These are phyloP conservation scores for Hyposoter didymator DNA, from an alignment of 2,888 invertebrate genomes.

Conservation along the genomic window DNA sequence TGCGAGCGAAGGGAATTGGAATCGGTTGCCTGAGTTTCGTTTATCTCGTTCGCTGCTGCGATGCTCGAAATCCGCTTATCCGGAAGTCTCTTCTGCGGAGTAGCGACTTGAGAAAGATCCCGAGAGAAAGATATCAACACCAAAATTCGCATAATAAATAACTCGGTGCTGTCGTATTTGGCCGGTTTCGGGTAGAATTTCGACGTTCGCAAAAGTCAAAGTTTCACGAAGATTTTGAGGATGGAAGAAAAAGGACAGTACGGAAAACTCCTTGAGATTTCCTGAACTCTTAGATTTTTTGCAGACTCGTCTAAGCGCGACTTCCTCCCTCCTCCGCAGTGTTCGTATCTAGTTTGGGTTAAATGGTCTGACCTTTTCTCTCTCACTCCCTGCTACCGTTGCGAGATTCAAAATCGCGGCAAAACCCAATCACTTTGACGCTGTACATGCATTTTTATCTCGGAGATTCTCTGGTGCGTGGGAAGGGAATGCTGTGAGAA, in stretches of 20 bases:
- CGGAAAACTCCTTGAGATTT: constrained; percentile 8
- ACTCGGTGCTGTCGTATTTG: constrained; percentile 7
- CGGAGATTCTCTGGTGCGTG: constrained; percentile 18
- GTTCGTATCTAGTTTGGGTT: constrained; percentile 21
- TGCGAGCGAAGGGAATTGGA: not conserved
- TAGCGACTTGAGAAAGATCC: constrained; percentile 34
- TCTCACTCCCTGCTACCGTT: constrained; percentile 32
- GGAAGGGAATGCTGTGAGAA: constrained; percentile 28
- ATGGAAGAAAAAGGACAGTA: not conserved
- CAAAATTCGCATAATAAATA: constrained; percentile 42
- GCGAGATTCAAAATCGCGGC: constrained; percentile 34
- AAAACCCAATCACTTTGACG: constrained; percentile 47
- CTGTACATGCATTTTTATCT: constrained; percentile 58
- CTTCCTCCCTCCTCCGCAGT: constrained; percentile 14
- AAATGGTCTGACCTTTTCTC: constrained; percentile 39
- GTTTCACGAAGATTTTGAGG: constrained; percentile 27
- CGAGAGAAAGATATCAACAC: constrained; percentile 18
- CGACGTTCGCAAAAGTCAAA: constrained; percentile 2
- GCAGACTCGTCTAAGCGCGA: constrained; percentile 1
- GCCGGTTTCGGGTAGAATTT: not conserved
- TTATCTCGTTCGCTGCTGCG: not conserved
- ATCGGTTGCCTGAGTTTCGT: constrained; percentile 11
- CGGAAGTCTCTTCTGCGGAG: constrained; percentile 4
- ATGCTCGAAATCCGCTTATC: not conserved
- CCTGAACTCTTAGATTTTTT: constrained; percentile 11